Evolutionary conservation across 2,113 vertebrate genomes (phyloP).

Genomic region (Thermophis baileyi): DNA sequence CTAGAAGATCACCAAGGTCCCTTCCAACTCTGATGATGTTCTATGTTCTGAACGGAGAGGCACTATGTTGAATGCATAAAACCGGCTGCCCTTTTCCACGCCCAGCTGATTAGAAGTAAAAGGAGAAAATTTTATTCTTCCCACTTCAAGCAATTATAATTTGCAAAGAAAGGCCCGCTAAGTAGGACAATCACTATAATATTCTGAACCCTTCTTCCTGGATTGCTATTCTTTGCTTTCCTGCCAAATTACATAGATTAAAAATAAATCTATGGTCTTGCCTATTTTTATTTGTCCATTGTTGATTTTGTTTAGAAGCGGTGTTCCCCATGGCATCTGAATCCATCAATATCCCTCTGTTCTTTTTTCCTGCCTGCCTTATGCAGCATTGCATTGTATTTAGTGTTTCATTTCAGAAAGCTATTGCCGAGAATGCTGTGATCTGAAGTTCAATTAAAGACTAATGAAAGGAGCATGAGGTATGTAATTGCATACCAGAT

Average conservation of each 20-base stretch:
- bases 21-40: neutral
- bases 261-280: neutral
- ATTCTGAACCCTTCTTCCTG: rapidly evolving
- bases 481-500: neutral
- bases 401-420: constrained; percentile 34
- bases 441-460: constrained; percentile 44
- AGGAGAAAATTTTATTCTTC: neutral
- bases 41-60: neutral
- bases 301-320: neutral
- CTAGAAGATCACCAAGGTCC: too few species aligned
- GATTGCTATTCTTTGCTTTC: constrained; percentile 7
- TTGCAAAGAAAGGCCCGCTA: too few species aligned
- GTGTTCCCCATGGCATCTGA: neutral
- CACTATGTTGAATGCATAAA: neutral
- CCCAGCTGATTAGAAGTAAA: neutral
- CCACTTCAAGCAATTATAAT: neutral
- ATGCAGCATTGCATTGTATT: constrained; percentile 12
- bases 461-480: constrained; percentile 42
- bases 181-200: neutral
- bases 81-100: neutral
- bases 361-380: neutral
- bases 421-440: constrained; percentile 50
- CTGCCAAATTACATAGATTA: neutral
- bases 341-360: constrained; percentile 12
- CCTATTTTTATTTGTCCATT: neutral